Evolutionary conservation across 2,888 invertebrate genomes (phyloP).

Genomic region (Eremobia ochroleuca): DNA sequence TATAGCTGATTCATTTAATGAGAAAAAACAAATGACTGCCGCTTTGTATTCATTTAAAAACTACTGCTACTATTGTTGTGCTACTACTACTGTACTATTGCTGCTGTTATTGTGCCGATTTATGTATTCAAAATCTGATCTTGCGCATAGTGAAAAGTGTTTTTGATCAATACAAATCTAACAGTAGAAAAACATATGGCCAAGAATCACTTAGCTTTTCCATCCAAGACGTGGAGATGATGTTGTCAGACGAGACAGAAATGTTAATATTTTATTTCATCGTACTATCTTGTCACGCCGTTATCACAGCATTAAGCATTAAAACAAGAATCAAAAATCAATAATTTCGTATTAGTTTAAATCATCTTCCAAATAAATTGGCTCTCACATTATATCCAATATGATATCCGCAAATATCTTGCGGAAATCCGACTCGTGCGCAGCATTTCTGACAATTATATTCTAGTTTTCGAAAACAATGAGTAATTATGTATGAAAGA

Average conservation of each 20-base stretch:
- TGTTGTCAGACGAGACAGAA: neutral
- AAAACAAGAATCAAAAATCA: no score
- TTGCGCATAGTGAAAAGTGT: neutral
- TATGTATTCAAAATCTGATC: neutral
- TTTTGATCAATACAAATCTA: neutral
- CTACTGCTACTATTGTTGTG: neutral
- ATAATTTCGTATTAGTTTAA: neutral
- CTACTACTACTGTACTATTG: neutral
- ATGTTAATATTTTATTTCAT: neutral
- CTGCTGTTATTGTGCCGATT: neutral
- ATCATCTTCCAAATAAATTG: neutral
- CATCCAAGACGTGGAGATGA: neutral
- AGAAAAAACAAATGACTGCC: constrained; percentile 2
- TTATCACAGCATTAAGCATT: neutral
- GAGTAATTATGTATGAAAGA: neutral
- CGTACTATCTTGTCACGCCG: neutral
- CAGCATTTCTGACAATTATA: neutral
- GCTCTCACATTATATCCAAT: neutral
- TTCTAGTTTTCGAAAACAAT: neutral
- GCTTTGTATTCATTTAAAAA: neutral
- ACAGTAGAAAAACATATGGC: neutral
- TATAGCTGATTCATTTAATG: neutral
- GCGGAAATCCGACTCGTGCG: neutral
- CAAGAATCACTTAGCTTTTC: neutral
- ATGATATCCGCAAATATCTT: constrained; percentile 8